phyloP scores from a whole-genome alignment of 2,113 vertebrate genomes.

The Lepisosteus osseus region DNA sequence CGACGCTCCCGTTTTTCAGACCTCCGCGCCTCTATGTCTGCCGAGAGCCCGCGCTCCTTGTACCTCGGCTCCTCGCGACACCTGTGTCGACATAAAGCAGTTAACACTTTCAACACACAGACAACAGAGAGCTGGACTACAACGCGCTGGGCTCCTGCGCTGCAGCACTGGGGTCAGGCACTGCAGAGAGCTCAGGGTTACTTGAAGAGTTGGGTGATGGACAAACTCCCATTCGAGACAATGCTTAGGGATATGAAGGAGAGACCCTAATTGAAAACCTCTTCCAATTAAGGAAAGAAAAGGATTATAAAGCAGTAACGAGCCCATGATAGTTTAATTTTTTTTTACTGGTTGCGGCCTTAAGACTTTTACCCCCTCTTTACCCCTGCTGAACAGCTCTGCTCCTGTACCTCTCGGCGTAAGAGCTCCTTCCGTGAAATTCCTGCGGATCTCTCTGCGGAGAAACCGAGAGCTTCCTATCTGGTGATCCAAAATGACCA shows the following conservation, averaged over 20 bases:
- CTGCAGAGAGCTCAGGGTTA: too few relatives aligned
- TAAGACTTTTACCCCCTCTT: slow-evolving; percentile 50
- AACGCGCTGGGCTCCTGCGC: slow-evolving; percentile 51
- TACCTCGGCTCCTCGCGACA: slow-evolving; percentile 72
- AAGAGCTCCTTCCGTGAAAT: slow-evolving; percentile 65
- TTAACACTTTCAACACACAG: slow-evolving; percentile 63
- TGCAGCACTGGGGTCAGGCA: neutral
- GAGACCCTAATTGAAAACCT: too few relatives aligned
- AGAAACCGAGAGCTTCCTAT: neutral
- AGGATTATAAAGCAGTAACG: neutral
- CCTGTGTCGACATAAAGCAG: slow-evolving; percentile 78
- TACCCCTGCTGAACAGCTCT: slow-evolving; percentile 62
- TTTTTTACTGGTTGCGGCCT: slow-evolving; percentile 49
- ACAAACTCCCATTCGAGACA: too few relatives aligned
- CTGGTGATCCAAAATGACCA: neutral
- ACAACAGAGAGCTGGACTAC: slow-evolving; percentile 52
- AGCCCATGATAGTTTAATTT: neutral
- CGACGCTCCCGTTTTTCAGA: slow-evolving; percentile 60
- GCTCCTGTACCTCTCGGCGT: slow-evolving; percentile 74
- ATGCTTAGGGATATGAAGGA: too few relatives aligned
- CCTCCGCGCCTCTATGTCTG: slow-evolving; percentile 29
- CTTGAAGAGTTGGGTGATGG: too few relatives aligned
- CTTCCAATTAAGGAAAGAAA: neutral
- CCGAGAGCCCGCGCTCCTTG: slow-evolving; percentile 59
- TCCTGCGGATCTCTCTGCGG: slow-evolving; percentile 58